Evolutionary conservation across 2,113 vertebrate genomes (phyloP).

Genomic region (Miniopterus natalensis): DNA sequence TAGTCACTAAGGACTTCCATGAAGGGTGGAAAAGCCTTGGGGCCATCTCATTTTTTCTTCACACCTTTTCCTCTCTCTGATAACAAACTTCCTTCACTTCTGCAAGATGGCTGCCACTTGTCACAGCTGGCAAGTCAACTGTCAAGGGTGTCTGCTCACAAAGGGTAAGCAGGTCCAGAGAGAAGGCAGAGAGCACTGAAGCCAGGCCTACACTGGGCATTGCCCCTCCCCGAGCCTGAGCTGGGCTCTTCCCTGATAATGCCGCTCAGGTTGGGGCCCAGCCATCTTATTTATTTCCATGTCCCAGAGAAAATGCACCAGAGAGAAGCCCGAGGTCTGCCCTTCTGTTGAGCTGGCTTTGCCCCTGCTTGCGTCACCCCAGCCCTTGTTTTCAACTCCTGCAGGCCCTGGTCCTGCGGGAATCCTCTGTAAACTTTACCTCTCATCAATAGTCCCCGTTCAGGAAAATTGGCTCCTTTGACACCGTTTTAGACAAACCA

Average conservation of each 20-base stretch:
- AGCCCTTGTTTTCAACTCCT: slow-evolving; percentile 16
- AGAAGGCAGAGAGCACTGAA: neutral
- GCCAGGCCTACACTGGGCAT: no score
- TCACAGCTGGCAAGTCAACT: neutral
- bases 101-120: neutral
- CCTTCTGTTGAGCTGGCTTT: neutral
- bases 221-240: rapidly evolving
- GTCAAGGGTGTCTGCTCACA: neutral
- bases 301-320: neutral
- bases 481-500: slow-evolving; percentile 89
- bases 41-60: neutral
- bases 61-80: neutral
- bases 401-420: slow-evolving; percentile 25
- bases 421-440: slow-evolving; percentile 78
- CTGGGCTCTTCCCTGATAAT: neutral
- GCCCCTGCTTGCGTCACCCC: neutral
- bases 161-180: neutral
- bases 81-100: neutral
- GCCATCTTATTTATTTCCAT: neutral
- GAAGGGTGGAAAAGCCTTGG: neutral
- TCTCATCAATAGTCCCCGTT: slow-evolving; percentile 70
- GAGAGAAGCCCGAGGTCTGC: neutral
- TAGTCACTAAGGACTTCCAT: rapidly evolving
- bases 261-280: no score
- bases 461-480: slow-evolving; percentile 89